Conservation (phyloP, 2,113 vertebrate genomes). For the Noturus placidus region DNA sequence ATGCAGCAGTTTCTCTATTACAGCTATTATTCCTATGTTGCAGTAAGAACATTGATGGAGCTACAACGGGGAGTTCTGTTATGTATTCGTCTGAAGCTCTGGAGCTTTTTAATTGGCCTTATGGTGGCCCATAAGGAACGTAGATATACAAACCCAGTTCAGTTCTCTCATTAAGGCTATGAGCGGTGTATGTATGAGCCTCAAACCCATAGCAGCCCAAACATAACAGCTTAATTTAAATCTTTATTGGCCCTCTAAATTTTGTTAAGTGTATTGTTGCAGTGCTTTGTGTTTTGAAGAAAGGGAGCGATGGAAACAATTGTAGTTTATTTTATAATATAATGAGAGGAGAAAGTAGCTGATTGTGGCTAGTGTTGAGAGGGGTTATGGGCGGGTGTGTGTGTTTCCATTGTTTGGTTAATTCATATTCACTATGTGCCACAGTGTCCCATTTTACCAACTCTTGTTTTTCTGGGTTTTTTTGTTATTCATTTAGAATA, state of each 20-base stretch:
- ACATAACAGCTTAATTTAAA: background rate
- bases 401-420: background rate
- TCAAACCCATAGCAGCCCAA: background rate
- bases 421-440: background rate
- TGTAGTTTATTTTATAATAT: background rate
- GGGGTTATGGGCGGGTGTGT: background rate
- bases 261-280: background rate
- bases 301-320: background rate
- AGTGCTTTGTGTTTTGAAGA: background rate
- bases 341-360: background rate
- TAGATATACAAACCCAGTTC: background rate
- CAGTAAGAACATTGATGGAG: background rate
- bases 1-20: background rate
- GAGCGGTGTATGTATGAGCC: background rate
- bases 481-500: background rate
- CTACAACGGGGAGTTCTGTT: background rate
- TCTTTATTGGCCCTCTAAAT: constrained; percentile 1
- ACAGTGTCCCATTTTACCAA: background rate
- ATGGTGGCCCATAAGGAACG: background rate
- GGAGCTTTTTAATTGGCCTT: background rate
- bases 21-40: background rate
- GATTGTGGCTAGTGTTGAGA: background rate
- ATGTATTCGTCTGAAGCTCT: background rate
- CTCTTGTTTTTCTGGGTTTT: background rate
- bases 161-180: background rate